Evolutionary conservation across 2,113 vertebrate species (phyloP).

Genomic region (Ammospiza caudacuta): DNA sequence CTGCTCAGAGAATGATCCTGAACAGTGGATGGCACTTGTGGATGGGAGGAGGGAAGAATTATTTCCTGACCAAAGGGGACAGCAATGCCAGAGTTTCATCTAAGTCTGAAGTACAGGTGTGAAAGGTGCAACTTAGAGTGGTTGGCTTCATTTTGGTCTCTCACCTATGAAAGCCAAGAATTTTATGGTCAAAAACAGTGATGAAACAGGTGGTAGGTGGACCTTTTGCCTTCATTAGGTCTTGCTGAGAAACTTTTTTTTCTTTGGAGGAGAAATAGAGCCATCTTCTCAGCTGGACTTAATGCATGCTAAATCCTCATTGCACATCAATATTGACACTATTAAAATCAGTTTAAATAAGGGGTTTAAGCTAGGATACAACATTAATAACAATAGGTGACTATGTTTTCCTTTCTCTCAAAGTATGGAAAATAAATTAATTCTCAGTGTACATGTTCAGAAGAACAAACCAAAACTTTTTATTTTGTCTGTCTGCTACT

Average conservation of each 20-base stretch:
- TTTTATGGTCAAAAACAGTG: not conserved
- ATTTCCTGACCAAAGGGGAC: not conserved
- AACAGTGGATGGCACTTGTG: not conserved
- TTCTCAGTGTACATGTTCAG: not conserved
- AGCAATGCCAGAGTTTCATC: not conserved
- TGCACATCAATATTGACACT: not conserved
- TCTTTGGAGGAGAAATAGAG: not conserved
- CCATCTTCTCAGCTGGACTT: not conserved
- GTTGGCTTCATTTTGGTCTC: not conserved
- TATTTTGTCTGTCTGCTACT: not conserved
- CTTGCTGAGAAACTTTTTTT: not conserved
- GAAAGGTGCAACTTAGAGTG: not conserved
- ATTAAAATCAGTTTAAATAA: not conserved
- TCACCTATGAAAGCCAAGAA: not conserved
- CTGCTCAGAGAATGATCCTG: not conserved
- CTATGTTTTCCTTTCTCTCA: not conserved
- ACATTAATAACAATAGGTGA: not conserved
- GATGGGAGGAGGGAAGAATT: not conserved
- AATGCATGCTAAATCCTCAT: not conserved
- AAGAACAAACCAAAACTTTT: slow-evolving; percentile 19
- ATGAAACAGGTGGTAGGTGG: not conserved
- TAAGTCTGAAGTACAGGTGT: not conserved
- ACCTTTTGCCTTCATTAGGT: not conserved
- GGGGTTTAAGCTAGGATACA: not conserved
- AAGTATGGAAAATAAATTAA: not conserved